Base-by-base conservation (phyloP, 2,113 vertebrate genomes). In the Scytalopus superciliaris region DNA sequence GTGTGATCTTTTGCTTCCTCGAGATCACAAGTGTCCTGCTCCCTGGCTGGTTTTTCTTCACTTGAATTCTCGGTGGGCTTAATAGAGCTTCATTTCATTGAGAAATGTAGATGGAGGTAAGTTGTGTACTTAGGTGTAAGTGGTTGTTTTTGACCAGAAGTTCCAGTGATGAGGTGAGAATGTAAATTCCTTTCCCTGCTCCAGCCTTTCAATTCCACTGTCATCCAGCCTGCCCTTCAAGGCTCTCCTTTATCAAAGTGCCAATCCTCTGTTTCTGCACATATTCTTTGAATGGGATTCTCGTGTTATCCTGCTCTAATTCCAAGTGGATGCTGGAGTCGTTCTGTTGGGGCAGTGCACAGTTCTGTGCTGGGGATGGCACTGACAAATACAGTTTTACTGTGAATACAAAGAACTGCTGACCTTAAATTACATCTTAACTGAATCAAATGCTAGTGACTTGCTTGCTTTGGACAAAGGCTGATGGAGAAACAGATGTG, bases 321-420 rank as follows among this genome's bases (percentile, higher is more conserved):
- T 27, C 28, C 23, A 47, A 33, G 21, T 11, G 28, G 27, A 11
- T 12, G 22, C 28, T 19, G 14, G 37, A 45, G 31, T 12, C 18
- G 1, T 12, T 50, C 1, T 10, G 2, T 3, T 1, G 5, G 57
- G 39, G 18, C 63, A 27, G 1, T 2, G 11, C 25, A 4, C 9
- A 4, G 37, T n/a, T 35, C 40, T 16, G 57, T 2, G 3, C 15
- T 2, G 31, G 31, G n/a, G 6, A 0, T 18, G 67, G 44, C 37
- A 40, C 30, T 42, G 44, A 24, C 19, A 72, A 59, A 35, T 77
- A 50, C 14, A 40, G 28, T n/a, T 67, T 74, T 37, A 7, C 15
- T 50, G 21, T 27, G 16, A 74, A 84, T 37, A 60, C 18, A 19
- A 49, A 12, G 56, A 57, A 49, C 27, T 28, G 14, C 25, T 42